Base-by-base conservation (phyloP, 2,888 invertebrate genomes). In the Athrips mouffetella region DNA sequence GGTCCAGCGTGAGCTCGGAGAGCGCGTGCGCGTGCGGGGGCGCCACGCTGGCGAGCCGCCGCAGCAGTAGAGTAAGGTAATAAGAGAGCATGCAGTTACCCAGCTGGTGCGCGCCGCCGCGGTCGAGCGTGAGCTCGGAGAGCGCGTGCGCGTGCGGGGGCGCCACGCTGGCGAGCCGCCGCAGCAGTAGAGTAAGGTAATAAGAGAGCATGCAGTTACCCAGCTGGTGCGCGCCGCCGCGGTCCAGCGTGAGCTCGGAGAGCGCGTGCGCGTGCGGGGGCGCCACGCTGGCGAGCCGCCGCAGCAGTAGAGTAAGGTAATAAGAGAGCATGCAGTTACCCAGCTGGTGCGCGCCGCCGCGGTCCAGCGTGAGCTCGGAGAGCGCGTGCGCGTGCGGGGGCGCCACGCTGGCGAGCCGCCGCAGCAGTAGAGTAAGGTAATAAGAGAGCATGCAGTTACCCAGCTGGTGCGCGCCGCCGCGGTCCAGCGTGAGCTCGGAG, bases 51-150 rank as follows among this genome's bases (percentile, higher is more conserved):
- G 93, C 90, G 29, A 98, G 89, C 18, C 98, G 89, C n/a, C 93
- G 93, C 67, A 95, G 95, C 68, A 96, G 96, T 23, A 97, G 96
- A 79, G 95, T 94, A 80, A 95, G n/a, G n/a, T n/a, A n/a, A n/a
- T n/a, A n/a, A n/a, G n/a, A n/a, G n/a, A n/a, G n/a, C n/a, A n/a
- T n/a, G n/a, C n/a, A n/a, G n/a, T n/a, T n/a, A n/a, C n/a, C n/a
- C n/a, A n/a, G n/a, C n/a, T n/a, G n/a, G n/a, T n/a, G n/a, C n/a
- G n/a, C n/a, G n/a, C n/a, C n/a, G n/a, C 96, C 97, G 13, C 97
- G 90, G 65, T 93, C 92, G 52, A 97, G 89, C 46, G 93, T 92
- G 62, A 96, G 86, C 78, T 97, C 97, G 20, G 62, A 56, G 59
- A 94, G 91, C 6, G 94, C 92, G 61, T 92, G 90, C 52, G 93